These are phyloP conservation scores for Oreocharis arfaki DNA, from an alignment of 2,113 vertebrate genomes.

Conservation along the genomic window DNA sequence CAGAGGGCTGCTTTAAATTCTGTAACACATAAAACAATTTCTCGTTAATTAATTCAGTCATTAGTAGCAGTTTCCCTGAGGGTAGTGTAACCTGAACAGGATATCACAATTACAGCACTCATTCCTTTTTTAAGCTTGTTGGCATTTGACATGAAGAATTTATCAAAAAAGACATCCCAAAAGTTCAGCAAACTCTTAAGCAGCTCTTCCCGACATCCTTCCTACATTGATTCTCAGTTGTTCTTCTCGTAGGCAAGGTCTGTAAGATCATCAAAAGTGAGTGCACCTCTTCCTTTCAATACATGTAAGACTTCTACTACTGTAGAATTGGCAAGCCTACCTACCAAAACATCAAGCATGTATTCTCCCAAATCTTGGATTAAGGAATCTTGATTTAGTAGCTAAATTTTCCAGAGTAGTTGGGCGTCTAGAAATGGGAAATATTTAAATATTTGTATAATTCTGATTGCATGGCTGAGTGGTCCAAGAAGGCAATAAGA, in stretches of 20 bases:
- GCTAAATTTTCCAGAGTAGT: neutral
- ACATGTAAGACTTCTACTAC: neutral
- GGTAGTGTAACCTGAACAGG: constrained; percentile 53
- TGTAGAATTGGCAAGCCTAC: neutral
- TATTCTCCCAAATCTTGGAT: neutral
- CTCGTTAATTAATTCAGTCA: constrained; percentile 51
- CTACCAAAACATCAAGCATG: neutral
- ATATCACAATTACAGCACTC: constrained; percentile 44
- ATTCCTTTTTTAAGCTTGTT: neutral
- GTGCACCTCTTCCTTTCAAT: neutral
- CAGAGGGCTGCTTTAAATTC: constrained; percentile 23
- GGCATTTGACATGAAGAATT: constrained; percentile 39
- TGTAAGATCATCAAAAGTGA: neutral
- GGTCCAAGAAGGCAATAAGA: neutral
- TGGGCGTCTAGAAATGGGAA: neutral
- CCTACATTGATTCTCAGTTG: neutral
- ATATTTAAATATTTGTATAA: neutral
- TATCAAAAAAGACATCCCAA: constrained; percentile 26
- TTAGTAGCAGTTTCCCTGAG: constrained; percentile 24
- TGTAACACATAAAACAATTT: constrained; percentile 20
- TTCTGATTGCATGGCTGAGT: neutral
- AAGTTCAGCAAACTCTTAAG: neutral
- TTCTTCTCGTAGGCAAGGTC: neutral
- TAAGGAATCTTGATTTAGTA: neutral
- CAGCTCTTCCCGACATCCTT: neutral